Evolutionary conservation across 2,797 vertebrate species (phyloP).

Genomic region (Manis crassicaudata): DNA sequence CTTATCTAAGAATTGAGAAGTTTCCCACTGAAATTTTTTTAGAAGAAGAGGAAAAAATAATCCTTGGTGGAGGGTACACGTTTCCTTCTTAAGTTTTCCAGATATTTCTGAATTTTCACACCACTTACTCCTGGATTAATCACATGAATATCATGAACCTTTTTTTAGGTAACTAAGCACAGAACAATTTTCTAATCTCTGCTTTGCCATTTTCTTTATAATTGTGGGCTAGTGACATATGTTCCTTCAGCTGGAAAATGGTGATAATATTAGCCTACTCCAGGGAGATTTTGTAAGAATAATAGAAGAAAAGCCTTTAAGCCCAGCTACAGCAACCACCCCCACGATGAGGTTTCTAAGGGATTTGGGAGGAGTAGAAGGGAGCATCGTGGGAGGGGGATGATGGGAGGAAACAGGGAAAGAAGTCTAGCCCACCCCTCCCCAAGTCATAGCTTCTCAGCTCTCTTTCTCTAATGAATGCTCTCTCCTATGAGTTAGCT

Average conservation of each 20-base stretch:
- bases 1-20: conserved; percentile 15
- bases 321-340: conserved; percentile 38
- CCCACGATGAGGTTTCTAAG: conserved; percentile 1
- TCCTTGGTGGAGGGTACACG: background rate
- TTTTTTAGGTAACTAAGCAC: conserved; percentile 64
- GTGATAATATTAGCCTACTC: conserved; percentile 68
- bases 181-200: conserved; percentile 69
- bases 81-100: conserved; percentile 36
- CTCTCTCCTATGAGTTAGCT: background rate
- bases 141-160: conserved; percentile 38
- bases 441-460: background rate
- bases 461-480: background rate
- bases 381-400: background rate
- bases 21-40: background rate
- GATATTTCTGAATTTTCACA: conserved; percentile 48
- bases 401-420: background rate
- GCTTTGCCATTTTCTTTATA: conserved; percentile 72
- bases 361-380: background rate
- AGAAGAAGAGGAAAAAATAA: background rate
- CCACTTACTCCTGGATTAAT: conserved; percentile 65
- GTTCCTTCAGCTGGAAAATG: conserved; percentile 68
- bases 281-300: conserved; percentile 55
- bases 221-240: conserved; percentile 66
- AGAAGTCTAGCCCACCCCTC: background rate
- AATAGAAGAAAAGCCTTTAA: conserved; percentile 55